Base-by-base conservation (phyloP, 2,888 invertebrate genomes). In the Trachelus iudaicus region DNA sequence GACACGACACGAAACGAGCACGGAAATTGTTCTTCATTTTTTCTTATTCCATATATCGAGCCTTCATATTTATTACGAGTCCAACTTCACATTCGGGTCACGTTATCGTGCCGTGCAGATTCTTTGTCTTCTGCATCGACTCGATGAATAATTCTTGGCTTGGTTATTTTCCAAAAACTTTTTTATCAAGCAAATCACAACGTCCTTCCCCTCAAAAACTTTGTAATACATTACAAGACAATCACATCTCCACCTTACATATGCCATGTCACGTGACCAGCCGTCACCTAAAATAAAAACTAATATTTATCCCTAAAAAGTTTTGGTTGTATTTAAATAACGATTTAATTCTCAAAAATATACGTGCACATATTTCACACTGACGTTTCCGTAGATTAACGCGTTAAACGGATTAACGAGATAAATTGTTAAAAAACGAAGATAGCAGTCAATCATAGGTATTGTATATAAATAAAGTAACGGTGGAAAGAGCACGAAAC, bases 1-100 rank as follows among this genome's bases (percentile, higher is more conserved):
- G 71, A 56, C 71, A 33, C 71, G 31, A 71, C 31, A 71, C 31
- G 71, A n/a, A 71, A 71, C 71, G 71, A 31, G 71, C 71, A 33
- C 33, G 56, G 56, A 56, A 56, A 56, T 56, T 56, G 56, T 56
- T 56, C 56, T 56, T 23, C 56, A 56, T 56, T 56, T 56, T 56
- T 56, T 56, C 56, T 23, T 56, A 56, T 56, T 56, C 56, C 56
- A 56, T 56, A 56, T 56, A 56, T 56, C 56, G 56, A 56, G 56
- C 56, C 56, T 56, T 56, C 23, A 15, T 23, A 56, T 56, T 56
- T 56, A 56, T 56, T 56, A 56, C 56, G 56, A 56, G 23, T 15
- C 56, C 56, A 56, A 23, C 56, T 56, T 23, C 23, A 56, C 56
- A 56, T 56, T 56, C 56, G 23, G 56, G 56, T 56, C 56, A 56